Conservation (phyloP, 2,113 vertebrate genomes). For the Mus musculus region DNA sequence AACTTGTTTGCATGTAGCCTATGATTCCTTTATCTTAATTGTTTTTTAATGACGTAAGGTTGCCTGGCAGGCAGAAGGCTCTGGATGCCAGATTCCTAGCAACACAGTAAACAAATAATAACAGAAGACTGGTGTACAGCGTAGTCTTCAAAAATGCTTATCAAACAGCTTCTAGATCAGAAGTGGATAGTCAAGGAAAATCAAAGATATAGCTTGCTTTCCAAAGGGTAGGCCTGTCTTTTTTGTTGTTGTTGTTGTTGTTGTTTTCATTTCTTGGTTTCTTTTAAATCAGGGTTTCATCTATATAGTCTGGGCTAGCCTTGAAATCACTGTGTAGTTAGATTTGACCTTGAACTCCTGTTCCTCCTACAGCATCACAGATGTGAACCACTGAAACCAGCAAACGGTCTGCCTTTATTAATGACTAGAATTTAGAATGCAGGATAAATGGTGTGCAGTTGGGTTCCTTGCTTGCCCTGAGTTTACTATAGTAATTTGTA, state of each 20-base stretch:
- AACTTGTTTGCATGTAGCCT: background rate
- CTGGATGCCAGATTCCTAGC: background rate
- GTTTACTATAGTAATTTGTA: background rate
- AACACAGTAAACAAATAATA: background rate
- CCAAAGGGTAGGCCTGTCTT: conserved; percentile 26
- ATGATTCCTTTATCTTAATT: background rate
- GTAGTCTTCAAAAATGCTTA: background rate
- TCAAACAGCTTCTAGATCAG: conserved; percentile 1
- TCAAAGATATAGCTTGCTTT: conserved; percentile 1
- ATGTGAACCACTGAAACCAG: background rate
- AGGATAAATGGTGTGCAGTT: background rate
- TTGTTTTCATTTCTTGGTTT: background rate
- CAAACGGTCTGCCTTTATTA: background rate
- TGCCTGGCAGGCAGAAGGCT: background rate
- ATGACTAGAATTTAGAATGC: background rate
- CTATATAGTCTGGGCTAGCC: background rate
- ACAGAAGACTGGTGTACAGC: conserved; percentile 14
- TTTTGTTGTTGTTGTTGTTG: background rate
- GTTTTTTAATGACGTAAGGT: background rate
- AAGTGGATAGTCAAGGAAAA: background rate
- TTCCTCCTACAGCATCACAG: background rate
- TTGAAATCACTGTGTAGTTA: background rate
- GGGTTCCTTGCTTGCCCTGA: background rate
- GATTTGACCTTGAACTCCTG: background rate
- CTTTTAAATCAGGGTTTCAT: background rate